Evolutionary conservation across 2,113 vertebrate genomes (phyloP).

Genomic region (Hippotragus niger): DNA sequence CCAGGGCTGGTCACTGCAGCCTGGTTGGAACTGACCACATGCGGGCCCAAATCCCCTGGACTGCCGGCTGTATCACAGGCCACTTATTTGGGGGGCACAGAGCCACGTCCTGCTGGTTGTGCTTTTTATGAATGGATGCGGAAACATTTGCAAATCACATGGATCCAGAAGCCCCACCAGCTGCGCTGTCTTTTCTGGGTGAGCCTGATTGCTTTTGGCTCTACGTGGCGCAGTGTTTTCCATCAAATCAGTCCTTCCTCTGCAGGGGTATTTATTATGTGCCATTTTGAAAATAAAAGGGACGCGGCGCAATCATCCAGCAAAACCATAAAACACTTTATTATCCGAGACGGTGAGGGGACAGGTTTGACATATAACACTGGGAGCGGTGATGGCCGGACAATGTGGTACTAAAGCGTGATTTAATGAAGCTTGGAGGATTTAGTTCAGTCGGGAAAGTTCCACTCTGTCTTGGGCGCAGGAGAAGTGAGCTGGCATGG

Average conservation of each 20-base stretch:
- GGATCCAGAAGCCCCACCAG: constrained; percentile 41
- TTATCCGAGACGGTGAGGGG: constrained; percentile 66
- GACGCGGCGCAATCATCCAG: constrained; percentile 70
- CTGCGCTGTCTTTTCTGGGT: constrained; percentile 55
- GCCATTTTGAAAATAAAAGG: constrained; percentile 75
- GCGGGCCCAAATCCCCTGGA: not conserved
- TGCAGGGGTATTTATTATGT: constrained; percentile 71
- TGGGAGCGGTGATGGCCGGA: constrained; percentile 59
- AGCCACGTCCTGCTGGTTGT: not conserved
- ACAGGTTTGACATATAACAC: constrained; percentile 74
- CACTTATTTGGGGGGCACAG: not conserved
- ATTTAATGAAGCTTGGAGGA: constrained; percentile 76
- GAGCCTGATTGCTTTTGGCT: constrained; percentile 70
- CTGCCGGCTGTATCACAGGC: not conserved
- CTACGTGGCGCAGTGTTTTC: constrained; percentile 45
- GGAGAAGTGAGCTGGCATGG: not conserved
- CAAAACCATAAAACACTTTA: constrained; percentile 75
- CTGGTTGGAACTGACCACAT: not conserved
- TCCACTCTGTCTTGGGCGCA: constrained; percentile 43
- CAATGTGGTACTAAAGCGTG: constrained; percentile 70
- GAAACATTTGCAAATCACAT: constrained; percentile 44
- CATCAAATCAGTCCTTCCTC: constrained; percentile 64
- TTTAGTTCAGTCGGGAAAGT: constrained; percentile 67
- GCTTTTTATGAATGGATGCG: constrained; percentile 45
- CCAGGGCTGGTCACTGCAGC: not conserved